Conservation (phyloP, 2,113 vertebrate species). For the Hippocampus barbouri region DNA sequence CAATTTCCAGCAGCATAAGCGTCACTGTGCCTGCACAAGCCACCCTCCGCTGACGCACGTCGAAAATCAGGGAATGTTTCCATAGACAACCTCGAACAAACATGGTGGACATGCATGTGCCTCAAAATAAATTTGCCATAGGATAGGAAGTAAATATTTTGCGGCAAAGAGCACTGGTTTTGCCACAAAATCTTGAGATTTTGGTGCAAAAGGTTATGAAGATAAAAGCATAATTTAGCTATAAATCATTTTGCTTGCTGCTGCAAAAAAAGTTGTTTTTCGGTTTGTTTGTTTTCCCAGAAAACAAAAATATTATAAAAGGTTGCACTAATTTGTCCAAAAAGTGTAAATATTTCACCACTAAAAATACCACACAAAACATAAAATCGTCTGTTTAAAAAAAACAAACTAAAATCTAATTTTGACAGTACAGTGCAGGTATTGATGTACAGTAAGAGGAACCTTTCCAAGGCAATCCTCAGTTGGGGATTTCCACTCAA, state of each 20-base stretch:
- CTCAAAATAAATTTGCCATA: background rate
- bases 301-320: too few species aligned
- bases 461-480: background rate
- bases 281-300: too few species aligned
- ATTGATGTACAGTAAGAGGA: slow-evolving; percentile 1
- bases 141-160: background rate
- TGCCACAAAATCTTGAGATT: background rate
- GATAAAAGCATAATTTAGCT: too few species aligned
- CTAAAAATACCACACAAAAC: too few species aligned
- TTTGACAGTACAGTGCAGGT: slow-evolving; percentile 20
- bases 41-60: background rate
- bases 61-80: background rate
- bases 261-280: too few species aligned
- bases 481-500: slow-evolving; percentile 62
- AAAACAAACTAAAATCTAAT: background rate
- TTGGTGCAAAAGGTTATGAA: background rate
- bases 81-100: background rate
- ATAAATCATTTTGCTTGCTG: too few species aligned
- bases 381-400: too few species aligned
- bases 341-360: too few species aligned
- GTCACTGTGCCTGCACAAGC: background rate
- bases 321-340: too few species aligned
- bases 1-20: background rate
- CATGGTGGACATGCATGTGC: background rate
- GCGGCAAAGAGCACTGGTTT: background rate